Evolutionary conservation across 2,113 vertebrate species (phyloP), one percentile per base, ranked within the genome.

Genomic region (Okapia johnstoni): DNA sequence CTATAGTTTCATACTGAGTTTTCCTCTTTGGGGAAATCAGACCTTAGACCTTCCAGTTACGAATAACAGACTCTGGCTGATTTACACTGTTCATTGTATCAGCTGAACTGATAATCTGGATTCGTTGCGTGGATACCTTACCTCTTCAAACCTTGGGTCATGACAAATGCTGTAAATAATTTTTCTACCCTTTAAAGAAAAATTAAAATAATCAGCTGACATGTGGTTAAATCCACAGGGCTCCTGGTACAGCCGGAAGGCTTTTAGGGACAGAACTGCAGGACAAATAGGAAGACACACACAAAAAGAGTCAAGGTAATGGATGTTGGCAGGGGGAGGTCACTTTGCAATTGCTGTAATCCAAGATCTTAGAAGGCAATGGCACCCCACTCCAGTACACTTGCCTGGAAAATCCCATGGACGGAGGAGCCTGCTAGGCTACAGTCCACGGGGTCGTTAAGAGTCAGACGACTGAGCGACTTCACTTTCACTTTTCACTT

Each of bases 11-110:
- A 15, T 4, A 55, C 19, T 50, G 33, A 70, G 1, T 48, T 63
- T 89, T 76, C 85, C 50, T 93, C 52, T 93, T 80, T 58, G 85
- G 89, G 15, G 1, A 28, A 94, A 43, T 66, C 50, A 91, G 93
- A 54, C 33, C 7, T 30, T 30, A 80, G 43, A 76, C 16, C 9
- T 80, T 70, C 25, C 0, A 50, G 63, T 79, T 54, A 80, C 85
- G 30, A 54, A 28, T 76, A 88, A 25, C 7, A 88, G 11, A 2
- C 1, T 54, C 33, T 25, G 19, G 21, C 48, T 33, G 77, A 52
- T 80, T 21, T 52, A 80, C 28, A 12, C 19, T 52, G 16, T 80
- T 80, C 16, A 33, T 33, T 50, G 2, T 81, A 19, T 83, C 10
- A 91, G 40, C 5, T 84, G 23, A 84, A 60, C 2, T 43, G 14